Conservation (phyloP, 1,140 invertebrate species). For the Aphelenchoides fujianensis region DNA sequence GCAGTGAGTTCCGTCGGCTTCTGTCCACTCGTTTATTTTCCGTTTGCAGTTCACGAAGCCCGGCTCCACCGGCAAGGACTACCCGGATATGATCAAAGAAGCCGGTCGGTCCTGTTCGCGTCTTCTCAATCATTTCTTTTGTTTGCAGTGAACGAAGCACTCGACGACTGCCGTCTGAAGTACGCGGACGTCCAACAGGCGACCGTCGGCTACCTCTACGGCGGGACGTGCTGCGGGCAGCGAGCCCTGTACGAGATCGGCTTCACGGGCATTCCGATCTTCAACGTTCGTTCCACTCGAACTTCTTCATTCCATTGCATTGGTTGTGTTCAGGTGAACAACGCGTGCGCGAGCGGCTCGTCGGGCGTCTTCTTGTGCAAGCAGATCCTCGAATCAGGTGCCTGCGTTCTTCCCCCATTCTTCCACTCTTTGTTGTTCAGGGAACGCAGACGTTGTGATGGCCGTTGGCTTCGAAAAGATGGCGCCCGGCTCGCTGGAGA, state of each 20-base stretch:
- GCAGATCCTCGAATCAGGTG: constrained; percentile 77
- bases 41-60: constrained; percentile 82
- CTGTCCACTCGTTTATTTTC: constrained; percentile 7
- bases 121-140: constrained; percentile 1
- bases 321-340: constrained; percentile 75
- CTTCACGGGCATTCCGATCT: constrained; percentile 91
- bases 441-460: constrained; percentile 78
- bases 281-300: constrained; percentile 71
- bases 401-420: no score
- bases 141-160: constrained; percentile 73
- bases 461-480: constrained; percentile 98
- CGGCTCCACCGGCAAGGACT: constrained; percentile 77
- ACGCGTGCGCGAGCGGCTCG: constrained; percentile 93
- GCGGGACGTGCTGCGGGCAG: constrained; percentile 93
- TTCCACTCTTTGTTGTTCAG: no score
- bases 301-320: neutral
- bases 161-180: constrained; percentile 78
- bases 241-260: constrained; percentile 88
- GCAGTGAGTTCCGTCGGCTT: constrained; percentile 2
- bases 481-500: constrained; percentile 81
- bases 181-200: constrained; percentile 70
- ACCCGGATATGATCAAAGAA: constrained; percentile 89
- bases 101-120: constrained; percentile 67
- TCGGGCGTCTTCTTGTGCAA: constrained; percentile 84
- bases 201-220: constrained; percentile 72